Evolutionary conservation across 2,888 invertebrate species (phyloP), one percentile per base, ranked within the genome.

Genomic region (Parasteatoda lunata): DNA sequence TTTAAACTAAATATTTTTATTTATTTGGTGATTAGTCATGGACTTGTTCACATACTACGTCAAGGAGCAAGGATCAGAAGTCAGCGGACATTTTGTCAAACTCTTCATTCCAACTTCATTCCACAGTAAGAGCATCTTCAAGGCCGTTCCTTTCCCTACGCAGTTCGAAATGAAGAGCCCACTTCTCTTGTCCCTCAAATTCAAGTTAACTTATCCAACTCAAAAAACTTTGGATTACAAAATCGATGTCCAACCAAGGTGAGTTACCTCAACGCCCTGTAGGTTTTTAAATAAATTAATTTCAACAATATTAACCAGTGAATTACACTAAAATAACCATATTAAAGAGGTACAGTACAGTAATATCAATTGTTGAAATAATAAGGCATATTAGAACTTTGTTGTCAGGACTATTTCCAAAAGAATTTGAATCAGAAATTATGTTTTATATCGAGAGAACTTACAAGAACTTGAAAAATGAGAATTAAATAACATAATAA

Each of bases 131-230:
- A 71, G 87, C 8, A 59, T 89, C 11, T 78, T 81, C 0, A 77
- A 88, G n/a, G 15, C 89, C 3, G 69, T 89, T 49, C 79, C 89
- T 0, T 75, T 30, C 48, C 89, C 90, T 3, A 82, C 89, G 0
- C 77, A 88, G 9, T 82, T 89, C 71, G 78, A 86, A 13, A 88
- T 89, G 77, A 83, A 54, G 47, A 84, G 86, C 48, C 89, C 89
- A 13, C 47, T 79, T 3, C 54, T 90, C 48, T 8, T 89, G 1
- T 88, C 89, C 3, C 51, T 89, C 52, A 87, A 88, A 65, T 9
- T n/a, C 9, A 68, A 76, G 9, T 5, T 52, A 7, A 48, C 66
- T 52, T n/a, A n/a, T 54, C 47, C 30, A n/a, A 48, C 13, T 64
- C 59, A 59, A 47, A n/a, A 48, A 47, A 13, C 11, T 48, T 3